A percentile compares a stretch with the other conserved stretches of the same genome.
Conservation (phyloP, 2,113 vertebrate species). For the Epinephelus moara region DNA sequence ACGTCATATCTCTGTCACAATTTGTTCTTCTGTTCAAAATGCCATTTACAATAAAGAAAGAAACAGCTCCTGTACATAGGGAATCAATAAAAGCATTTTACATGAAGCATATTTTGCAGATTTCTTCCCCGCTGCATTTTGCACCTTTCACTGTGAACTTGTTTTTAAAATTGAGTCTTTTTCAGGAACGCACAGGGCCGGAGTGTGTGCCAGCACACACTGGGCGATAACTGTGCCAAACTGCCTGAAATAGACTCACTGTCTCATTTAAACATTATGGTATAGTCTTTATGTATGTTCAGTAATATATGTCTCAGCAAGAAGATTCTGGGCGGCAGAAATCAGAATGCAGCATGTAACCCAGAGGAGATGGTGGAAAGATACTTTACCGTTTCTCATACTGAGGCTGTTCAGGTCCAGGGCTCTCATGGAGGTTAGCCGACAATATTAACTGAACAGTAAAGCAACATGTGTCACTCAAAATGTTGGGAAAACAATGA, state of each 20-base stretch:
- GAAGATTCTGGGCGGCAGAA: neutral
- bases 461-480: neutral
- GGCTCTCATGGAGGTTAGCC: neutral
- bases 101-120: neutral
- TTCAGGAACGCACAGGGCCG: neutral
- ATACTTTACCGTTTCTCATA: neutral
- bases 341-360: neutral
- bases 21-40: conserved; percentile 38
- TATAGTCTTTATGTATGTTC: neutral
- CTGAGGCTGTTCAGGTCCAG: neutral
- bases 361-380: neutral
- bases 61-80: neutral
- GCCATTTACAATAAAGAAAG: conserved; percentile 12
- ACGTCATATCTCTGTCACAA: conserved; percentile 24
- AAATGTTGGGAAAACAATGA: neutral
- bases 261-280: neutral
- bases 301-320: neutral
- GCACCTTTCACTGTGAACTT: conserved; percentile 2
- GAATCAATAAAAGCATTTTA: conserved; percentile 63
- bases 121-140: conserved; percentile 13
- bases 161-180: neutral
- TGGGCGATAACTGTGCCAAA: neutral
- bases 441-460: no score
- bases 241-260: neutral
- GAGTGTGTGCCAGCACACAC: neutral